Base-by-base conservation (phyloP, 2,888 invertebrate species). In the Dysmachus trigonus region DNA sequence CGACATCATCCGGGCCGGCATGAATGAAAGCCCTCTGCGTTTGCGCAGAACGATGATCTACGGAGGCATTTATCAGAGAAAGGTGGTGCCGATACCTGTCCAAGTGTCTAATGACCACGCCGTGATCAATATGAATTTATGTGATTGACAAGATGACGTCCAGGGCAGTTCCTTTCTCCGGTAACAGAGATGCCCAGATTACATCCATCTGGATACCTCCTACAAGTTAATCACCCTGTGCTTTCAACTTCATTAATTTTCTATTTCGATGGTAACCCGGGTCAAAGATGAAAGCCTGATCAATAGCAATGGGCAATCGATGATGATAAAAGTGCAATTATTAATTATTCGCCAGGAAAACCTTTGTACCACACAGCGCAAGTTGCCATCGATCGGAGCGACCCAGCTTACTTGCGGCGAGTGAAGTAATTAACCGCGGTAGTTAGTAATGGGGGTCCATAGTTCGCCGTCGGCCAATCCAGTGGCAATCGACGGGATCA, bases 71-170 rank as follows among this genome's bases (percentile, higher is more conserved):
- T 76, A 76, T 76, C 35, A 76, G 76, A 62, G 35, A 76, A 76
- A 76, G 76, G 33, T 76, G 35, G 76, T 76, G 35, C 35, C 76
- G 41, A 35, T 76, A 38, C 33, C 38, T 38, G 38, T 76, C 76
- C 18, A 76, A 76, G 18, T 38, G 38, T 76, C 76, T 76, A 76
- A 76, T 76, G 76, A 76, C 35, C 33, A 18, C 76, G 18, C 13
- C 33, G 38, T 35, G 33, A 76, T 76, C 35, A 38, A 38, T 22
- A 38, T 13, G 38, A 76, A 76, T 76, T 76, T 76, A 22, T 22
- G 38, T 76, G 76, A 76, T 76, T 76, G 76, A 76, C 76, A 76
- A 35, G 38, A 76, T 76, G 76, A 76, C 35, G 76, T n/a, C 22
- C 13, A 35, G 35, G 38, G 76, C 33, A 38, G 15, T 38, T 76